Percentiles rank a stretch among this genome's conserved stretches.
These are phyloP conservation scores for Melanotus villosus DNA, from an alignment of 2,888 invertebrate species.

Conservation along the genomic window DNA sequence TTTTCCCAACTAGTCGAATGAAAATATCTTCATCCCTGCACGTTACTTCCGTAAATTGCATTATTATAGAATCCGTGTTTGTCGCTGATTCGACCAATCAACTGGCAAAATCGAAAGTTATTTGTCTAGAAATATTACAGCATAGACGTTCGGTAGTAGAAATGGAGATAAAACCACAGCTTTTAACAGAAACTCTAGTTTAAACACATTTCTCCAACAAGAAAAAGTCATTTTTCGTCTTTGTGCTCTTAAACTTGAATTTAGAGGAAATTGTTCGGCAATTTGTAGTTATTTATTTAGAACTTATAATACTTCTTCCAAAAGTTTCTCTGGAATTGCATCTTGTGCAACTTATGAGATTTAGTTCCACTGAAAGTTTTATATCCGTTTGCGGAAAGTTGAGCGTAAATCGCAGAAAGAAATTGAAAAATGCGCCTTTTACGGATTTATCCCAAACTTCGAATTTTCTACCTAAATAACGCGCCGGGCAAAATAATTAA, in stretches of 20 bases:
- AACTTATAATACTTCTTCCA: slow-evolving; percentile 10
- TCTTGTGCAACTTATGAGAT: slow-evolving; percentile 12
- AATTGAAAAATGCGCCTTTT: slow-evolving; percentile 11
- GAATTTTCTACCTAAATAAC: background rate
- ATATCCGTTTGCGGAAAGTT: slow-evolving; percentile 1
- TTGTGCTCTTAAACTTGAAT: background rate
- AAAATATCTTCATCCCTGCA: background rate
- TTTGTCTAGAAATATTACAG: slow-evolving; percentile 1
- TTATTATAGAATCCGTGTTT: slow-evolving; percentile 11
- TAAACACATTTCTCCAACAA: background rate
- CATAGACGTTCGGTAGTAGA: background rate
- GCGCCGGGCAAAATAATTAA: background rate
- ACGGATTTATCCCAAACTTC: background rate
- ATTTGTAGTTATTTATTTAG: slow-evolving; percentile 20
- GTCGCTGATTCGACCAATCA: slow-evolving; percentile 20
- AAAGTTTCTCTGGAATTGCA: slow-evolving; percentile 19
- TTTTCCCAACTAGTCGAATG: background rate
- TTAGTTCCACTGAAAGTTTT: slow-evolving; percentile 14
- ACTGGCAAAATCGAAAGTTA: background rate
- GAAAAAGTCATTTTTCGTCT: background rate
- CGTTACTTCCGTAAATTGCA: slow-evolving; percentile 4
- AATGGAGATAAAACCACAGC: background rate
- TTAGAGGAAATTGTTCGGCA: background rate
- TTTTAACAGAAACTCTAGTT: too few species aligned
- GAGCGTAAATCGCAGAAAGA: background rate